A percentile compares a stretch with the other conserved stretches of the same genome.
Evolutionary conservation across 2,888 invertebrate species (phyloP).

Genomic region (Lysandra bellargus): DNA sequence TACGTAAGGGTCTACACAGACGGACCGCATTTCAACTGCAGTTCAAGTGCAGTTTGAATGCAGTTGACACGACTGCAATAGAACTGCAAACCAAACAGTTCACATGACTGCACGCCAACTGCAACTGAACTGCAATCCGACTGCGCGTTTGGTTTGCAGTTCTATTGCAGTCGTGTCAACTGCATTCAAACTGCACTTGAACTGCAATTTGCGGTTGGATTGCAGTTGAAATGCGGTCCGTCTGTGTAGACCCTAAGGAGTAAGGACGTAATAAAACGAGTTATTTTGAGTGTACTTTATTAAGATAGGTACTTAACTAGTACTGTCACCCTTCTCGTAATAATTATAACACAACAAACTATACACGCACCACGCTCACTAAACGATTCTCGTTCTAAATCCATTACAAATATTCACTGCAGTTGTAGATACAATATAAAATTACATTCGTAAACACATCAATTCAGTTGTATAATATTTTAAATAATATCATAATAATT

Average conservation of each 20-base stretch:
- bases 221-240: too few species aligned
- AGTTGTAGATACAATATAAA: conserved; percentile 19
- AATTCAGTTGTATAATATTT: conserved; percentile 15
- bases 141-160: too few species aligned
- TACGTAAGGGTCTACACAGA: not conserved
- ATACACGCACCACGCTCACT: conserved; percentile 64
- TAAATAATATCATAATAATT: conserved; percentile 20
- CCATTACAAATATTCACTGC: conserved; percentile 26
- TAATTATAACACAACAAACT: conserved; percentile 67
- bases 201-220: too few species aligned
- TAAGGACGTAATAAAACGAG: conserved; percentile 44
- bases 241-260: too few species aligned
- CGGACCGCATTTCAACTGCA: too few species aligned
- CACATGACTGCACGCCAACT: too few species aligned
- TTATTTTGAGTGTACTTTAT: conserved; percentile 72
- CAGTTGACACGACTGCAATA: too few species aligned
- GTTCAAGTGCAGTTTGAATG: too few species aligned
- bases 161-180: too few species aligned
- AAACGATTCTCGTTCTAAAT: conserved; percentile 45
- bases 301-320: conserved; percentile 73
- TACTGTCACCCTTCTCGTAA: conserved; percentile 60
- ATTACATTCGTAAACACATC: conserved; percentile 19
- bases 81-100: too few species aligned
- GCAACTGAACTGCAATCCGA: too few species aligned
- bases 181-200: too few species aligned